phyloP scores from a whole-genome alignment of 2,888 invertebrate species.

The Philaethria dido region DNA sequence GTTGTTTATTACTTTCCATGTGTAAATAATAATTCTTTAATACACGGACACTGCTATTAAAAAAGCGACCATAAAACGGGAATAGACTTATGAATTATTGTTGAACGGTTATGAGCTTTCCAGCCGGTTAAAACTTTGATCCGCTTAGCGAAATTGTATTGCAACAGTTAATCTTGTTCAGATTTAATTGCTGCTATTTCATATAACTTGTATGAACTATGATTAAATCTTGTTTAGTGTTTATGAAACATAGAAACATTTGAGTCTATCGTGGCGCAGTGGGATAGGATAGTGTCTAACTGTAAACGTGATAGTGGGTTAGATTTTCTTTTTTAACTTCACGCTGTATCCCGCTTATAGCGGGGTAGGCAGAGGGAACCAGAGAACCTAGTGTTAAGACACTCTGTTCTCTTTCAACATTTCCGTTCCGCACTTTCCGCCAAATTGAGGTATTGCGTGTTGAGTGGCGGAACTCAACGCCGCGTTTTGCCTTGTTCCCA shows the following conservation, averaged over 20 bases:
- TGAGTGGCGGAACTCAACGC: too few relatives aligned
- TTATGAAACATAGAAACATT: background rate
- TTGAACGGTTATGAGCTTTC: slow-evolving; percentile 18
- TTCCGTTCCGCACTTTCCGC: too few relatives aligned
- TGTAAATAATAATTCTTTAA: background rate
- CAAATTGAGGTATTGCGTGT: too few relatives aligned
- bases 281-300: too few relatives aligned
- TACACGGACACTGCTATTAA: background rate
- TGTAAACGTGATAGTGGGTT: too few relatives aligned
- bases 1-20: too few relatives aligned
- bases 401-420: too few relatives aligned
- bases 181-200: slow-evolving; percentile 15
- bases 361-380: too few relatives aligned
- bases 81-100: slow-evolving; percentile 20
- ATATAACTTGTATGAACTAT: background rate
- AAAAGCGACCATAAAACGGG: background rate
- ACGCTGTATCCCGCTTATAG: too few relatives aligned
- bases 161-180: slow-evolving; percentile 24
- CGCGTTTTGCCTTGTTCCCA: too few relatives aligned
- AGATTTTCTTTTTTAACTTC: too few relatives aligned
- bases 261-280: background rate
- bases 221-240: background rate
- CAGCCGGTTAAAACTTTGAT: slow-evolving; percentile 19
- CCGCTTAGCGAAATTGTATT: slow-evolving; percentile 13
- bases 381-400: too few relatives aligned